Evolutionary conservation across 2,797 vertebrate genomes (phyloP).

Genomic region (Apodemus agrarius): DNA sequence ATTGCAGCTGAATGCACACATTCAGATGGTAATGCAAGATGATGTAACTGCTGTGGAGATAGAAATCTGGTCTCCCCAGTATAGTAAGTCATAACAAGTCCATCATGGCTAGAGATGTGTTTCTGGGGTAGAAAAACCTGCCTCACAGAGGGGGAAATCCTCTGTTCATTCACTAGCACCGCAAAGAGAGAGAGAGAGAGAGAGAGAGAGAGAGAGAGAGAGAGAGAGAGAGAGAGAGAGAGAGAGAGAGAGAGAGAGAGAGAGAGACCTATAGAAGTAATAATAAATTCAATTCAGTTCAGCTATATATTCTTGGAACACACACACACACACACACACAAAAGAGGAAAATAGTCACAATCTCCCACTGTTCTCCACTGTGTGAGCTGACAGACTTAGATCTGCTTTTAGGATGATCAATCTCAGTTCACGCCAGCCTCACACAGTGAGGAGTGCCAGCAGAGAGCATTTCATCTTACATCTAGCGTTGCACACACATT

Average conservation of each 20-base stretch:
- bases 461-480: fast-evolving
- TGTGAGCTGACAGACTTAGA: not conserved
- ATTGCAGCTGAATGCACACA: not conserved
- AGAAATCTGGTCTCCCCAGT: not conserved
- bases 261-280: not conserved
- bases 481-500: not conserved
- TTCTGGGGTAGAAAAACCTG: not conserved
- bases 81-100: not conserved
- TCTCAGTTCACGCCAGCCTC: not conserved
- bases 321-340: not conserved
- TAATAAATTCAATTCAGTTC: not conserved
- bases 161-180: not conserved
- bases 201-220: too few relatives aligned
- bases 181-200: not conserved
- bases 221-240: not conserved
- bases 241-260: not conserved
- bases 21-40: not conserved
- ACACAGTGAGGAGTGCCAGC: not conserved
- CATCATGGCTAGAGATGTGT: not conserved
- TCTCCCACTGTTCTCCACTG: too few relatives aligned
- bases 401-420: not conserved
- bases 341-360: not conserved
- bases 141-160: not conserved
- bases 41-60: not conserved
- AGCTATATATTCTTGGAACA: not conserved